These are phyloP conservation scores for Elanoides forficatus DNA, from an alignment of 2,113 vertebrate genomes.

Conservation along the genomic window DNA sequence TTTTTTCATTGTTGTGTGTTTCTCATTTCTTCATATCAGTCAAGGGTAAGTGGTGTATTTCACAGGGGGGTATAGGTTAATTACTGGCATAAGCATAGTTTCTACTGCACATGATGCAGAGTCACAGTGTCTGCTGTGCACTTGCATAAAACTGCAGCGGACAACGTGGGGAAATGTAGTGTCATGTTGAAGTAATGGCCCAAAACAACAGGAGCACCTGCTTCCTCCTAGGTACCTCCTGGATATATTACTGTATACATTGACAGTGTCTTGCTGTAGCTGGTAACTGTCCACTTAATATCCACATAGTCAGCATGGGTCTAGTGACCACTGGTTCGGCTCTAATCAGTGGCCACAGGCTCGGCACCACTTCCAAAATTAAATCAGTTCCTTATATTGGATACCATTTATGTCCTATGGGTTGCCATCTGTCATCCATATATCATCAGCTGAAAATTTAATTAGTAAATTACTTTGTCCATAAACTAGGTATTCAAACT, in stretches of 20 bases:
- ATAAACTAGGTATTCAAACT: neutral
- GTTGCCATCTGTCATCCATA: conserved; percentile 31
- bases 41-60: neutral
- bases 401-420: neutral
- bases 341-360: neutral
- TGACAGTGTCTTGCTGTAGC: neutral
- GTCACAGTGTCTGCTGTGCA: neutral
- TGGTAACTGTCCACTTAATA: conserved; percentile 11
- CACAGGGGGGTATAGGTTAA: conserved; percentile 11
- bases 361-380: neutral
- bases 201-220: conserved; percentile 24
- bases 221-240: neutral
- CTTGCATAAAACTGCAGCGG: neutral
- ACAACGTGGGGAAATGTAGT: neutral
- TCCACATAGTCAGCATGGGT: neutral
- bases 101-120: neutral
- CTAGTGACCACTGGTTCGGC: neutral
- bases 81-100: neutral
- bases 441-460: conserved; percentile 7
- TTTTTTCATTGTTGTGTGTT: neutral
- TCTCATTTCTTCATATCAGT: neutral
- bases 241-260: neutral
- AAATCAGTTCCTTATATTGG: neutral
- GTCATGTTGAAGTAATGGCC: conserved; percentile 22
- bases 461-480: neutral